phyloP scores from a whole-genome alignment of 2,888 invertebrate species.

The Tinea trinotella region DNA sequence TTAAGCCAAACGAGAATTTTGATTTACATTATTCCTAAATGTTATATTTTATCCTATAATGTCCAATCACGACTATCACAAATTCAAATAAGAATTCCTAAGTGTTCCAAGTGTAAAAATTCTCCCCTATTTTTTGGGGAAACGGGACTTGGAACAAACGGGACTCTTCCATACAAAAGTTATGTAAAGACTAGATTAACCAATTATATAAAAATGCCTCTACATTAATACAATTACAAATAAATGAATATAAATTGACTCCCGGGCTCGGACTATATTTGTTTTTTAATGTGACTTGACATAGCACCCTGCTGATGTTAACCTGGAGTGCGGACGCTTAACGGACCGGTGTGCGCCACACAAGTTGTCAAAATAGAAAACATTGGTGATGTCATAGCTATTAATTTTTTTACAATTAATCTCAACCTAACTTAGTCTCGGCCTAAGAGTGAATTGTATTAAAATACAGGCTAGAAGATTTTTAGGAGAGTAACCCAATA shows the following conservation, averaged over 20 bases:
- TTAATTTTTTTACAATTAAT: too few relatives aligned
- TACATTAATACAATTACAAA: neutral
- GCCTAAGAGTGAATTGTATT: neutral
- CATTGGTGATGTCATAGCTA: too few relatives aligned
- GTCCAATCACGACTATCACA: conserved; percentile 17
- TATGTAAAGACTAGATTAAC: conserved; percentile 2
- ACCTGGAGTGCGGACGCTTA: too few relatives aligned
- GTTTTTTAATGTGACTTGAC: too few relatives aligned
- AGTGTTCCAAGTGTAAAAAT: neutral
- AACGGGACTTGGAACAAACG: neutral
- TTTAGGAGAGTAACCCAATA: neutral
- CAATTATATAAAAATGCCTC: neutral
- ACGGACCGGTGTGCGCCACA: too few relatives aligned
- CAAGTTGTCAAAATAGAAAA: too few relatives aligned
- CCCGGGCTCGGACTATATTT: too few relatives aligned
- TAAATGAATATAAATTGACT: too few relatives aligned
- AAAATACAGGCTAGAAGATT: neutral
- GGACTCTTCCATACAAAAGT: neutral
- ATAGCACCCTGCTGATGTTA: too few relatives aligned
- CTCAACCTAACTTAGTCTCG: too few relatives aligned
- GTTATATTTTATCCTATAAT: neutral
- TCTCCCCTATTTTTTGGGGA: neutral
- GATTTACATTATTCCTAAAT: conserved; percentile 30
- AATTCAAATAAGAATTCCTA: neutral
- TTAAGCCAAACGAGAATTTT: conserved; percentile 19